Percentiles rank a stretch among this genome's conserved stretches.
Evolutionary conservation across 2,797 vertebrate species (phyloP).

Genomic region (Pseudocheirus occidentalis): DNA sequence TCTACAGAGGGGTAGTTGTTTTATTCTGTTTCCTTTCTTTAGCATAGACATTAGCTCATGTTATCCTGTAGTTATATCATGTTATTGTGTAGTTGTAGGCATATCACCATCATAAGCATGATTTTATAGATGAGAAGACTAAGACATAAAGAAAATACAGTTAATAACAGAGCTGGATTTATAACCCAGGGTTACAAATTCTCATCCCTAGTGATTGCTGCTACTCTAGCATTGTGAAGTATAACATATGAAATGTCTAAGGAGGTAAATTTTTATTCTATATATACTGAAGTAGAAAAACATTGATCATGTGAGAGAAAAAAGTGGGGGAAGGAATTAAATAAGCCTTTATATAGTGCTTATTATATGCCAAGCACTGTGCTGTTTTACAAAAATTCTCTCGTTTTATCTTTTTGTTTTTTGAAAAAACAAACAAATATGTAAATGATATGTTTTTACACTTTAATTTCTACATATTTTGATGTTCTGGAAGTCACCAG

Average conservation of each 20-base stretch:
- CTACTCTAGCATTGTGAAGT: not conserved
- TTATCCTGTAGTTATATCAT: not conserved
- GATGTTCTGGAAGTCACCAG: constrained; percentile 32
- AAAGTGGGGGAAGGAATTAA: not conserved
- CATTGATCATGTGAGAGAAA: not conserved
- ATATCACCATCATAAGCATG: not conserved
- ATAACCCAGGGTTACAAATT: not conserved
- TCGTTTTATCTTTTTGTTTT: not conserved
- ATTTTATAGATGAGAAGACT: constrained; percentile 1
- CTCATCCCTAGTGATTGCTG: not conserved
- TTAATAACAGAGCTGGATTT: constrained; percentile 31
- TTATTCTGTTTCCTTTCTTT: not conserved
- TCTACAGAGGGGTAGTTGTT: not conserved
- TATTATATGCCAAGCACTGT: not conserved
- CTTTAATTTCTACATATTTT: not conserved
- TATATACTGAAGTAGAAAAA: constrained; percentile 31
- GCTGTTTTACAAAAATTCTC: not conserved
- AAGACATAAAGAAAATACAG: constrained; percentile 16
- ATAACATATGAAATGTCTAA: constrained; percentile 18
- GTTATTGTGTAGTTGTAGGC: not conserved
- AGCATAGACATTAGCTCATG: not conserved
- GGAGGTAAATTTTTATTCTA: constrained; percentile 14
- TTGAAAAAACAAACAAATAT: too few relatives aligned
- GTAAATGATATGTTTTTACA: not conserved
- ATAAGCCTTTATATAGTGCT: constrained; percentile 24